Evolutionary conservation across 2,888 invertebrate species (phyloP).

Genomic region (Cheilosia grossa): DNA sequence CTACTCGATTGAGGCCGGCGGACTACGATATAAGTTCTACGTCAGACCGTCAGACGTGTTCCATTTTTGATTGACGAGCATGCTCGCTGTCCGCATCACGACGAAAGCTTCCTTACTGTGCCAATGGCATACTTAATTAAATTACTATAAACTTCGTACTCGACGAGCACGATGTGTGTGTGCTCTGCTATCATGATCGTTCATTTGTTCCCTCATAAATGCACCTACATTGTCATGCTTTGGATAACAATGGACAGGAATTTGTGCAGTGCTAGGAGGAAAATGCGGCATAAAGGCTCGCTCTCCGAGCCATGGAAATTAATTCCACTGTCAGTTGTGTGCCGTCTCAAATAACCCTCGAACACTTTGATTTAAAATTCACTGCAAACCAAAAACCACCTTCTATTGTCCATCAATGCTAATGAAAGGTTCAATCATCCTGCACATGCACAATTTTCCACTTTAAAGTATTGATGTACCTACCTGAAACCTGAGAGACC

Average conservation of each 20-base stretch:
- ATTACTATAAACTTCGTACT: background rate
- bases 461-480: conserved; percentile 4
- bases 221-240: no score
- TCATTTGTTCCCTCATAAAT: no score
- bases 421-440: conserved; percentile 51
- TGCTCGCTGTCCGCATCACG: background rate
- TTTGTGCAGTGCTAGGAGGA: no score
- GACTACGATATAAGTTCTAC: no score
- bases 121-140: background rate
- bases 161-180: background rate
- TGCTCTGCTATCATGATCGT: background rate
- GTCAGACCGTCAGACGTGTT: background rate
- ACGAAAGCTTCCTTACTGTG: background rate
- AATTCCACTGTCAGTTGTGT: no score
- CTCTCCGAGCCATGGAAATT: no score
- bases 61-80: background rate
- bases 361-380: background rate
- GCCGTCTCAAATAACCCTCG: background rate
- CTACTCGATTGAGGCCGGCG: no score
- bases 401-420: conserved; percentile 18
- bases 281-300: no score
- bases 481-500: conserved; percentile 2
- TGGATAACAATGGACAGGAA: no score
- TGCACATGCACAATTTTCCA: conserved; percentile 24
- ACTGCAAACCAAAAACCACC: background rate